Evolutionary conservation across 2,113 vertebrate genomes (phyloP).

Genomic region (Heterotis niloticus): DNA sequence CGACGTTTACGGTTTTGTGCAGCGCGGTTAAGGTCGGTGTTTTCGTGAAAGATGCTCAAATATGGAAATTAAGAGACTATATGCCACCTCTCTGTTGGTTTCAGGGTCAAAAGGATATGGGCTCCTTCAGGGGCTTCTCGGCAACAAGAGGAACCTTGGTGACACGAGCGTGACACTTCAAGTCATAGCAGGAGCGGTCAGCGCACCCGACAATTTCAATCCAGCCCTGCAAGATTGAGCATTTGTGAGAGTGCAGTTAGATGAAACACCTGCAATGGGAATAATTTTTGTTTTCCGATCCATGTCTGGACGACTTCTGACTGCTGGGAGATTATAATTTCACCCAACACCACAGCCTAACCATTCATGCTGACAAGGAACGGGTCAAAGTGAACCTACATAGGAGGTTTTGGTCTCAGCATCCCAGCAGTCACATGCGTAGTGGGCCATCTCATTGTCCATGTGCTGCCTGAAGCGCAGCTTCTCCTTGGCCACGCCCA

Average conservation of each 20-base stretch:
- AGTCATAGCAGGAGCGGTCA: constrained; percentile 92
- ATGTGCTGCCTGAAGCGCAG: constrained; percentile 98
- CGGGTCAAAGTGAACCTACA: constrained; percentile 58
- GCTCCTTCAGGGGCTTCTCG: constrained; percentile 93
- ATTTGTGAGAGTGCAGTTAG: background rate
- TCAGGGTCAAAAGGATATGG: constrained; percentile 83
- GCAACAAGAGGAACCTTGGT: constrained; percentile 96
- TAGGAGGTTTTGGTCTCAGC: constrained; percentile 96
- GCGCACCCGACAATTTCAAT: constrained; percentile 97
- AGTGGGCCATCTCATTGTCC: constrained; percentile 99
- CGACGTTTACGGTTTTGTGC: constrained; percentile 80
- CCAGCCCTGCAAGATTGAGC: constrained; percentile 79
- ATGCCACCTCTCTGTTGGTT: background rate
- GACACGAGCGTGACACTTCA: constrained; percentile 83
- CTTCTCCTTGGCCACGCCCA: constrained; percentile 87
- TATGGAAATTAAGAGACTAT: too few species aligned
- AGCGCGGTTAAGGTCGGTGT: constrained; percentile 54
- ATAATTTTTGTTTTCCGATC: background rate
- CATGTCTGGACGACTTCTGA: background rate
- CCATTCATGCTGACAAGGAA: too few species aligned
- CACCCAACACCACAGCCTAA: background rate
- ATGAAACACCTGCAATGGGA: too few species aligned
- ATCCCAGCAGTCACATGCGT: constrained; percentile 98
- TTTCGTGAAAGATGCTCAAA: background rate
- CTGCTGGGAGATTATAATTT: background rate